Conservation (phyloP, 2,888 invertebrate genomes). For the Conops quadrifasciatus region DNA sequence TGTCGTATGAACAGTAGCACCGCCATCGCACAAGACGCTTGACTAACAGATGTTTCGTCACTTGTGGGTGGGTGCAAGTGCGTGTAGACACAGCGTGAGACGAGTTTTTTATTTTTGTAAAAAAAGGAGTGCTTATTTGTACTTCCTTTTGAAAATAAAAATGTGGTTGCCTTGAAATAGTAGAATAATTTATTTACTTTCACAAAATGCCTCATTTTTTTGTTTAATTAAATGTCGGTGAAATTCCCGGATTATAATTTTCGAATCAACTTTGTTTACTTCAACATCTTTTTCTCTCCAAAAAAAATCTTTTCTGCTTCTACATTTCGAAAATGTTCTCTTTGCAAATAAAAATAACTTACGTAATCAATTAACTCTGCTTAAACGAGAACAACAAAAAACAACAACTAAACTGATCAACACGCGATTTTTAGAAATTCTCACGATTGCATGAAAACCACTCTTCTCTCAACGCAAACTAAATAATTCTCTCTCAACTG, state of each 20-base stretch:
- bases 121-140: too few species aligned
- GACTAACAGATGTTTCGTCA: slow-evolving; percentile 54
- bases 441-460: slow-evolving; percentile 5
- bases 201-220: not conserved
- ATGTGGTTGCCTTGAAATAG: too few species aligned
- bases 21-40: slow-evolving; percentile 40
- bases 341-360: too few species aligned
- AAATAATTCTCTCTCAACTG: slow-evolving; percentile 20
- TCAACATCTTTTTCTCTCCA: not conserved
- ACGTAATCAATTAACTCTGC: too few species aligned
- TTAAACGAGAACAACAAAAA: too few species aligned
- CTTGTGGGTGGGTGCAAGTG: not conserved
- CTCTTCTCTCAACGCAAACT: not conserved
- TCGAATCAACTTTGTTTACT: too few species aligned
- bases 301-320: not conserved
- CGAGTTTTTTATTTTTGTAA: not conserved
- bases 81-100: not conserved
- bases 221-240: too few species aligned
- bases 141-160: too few species aligned
- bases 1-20: slow-evolving; percentile 25
- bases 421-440: not conserved
- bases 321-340: too few species aligned
- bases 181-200: not conserved
- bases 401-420: too few species aligned
- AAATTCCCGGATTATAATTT: too few species aligned